Evolutionary conservation across 2,888 invertebrate species (phyloP).

Genomic region (Ferrisia virgata): DNA sequence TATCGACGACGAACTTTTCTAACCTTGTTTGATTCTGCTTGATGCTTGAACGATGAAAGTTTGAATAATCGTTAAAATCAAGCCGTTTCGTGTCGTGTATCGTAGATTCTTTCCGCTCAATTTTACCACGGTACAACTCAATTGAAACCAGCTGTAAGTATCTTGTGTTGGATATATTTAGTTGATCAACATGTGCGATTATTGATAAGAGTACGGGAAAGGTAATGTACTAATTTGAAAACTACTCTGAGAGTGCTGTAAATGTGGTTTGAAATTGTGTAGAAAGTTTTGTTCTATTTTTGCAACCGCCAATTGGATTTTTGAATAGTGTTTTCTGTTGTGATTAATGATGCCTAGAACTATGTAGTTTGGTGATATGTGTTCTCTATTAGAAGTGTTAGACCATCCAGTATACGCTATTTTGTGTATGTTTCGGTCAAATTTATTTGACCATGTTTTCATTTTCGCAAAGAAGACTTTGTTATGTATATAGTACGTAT

Average conservation of each 20-base stretch:
- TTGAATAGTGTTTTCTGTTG: not conserved
- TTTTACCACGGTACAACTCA: not conserved
- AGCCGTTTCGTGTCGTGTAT: not conserved
- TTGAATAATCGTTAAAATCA: slow-evolving; percentile 8
- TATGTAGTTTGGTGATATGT: too few relatives aligned
- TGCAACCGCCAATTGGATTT: not conserved
- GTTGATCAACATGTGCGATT: not conserved
- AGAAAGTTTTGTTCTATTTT: slow-evolving; percentile 27
- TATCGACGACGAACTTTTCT: not conserved
- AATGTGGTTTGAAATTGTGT: not conserved
- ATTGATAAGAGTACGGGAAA: not conserved
- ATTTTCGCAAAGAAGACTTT: too few relatives aligned
- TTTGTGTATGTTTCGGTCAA: too few relatives aligned
- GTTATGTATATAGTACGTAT: too few relatives aligned
- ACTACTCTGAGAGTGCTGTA: not conserved
- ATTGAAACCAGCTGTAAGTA: not conserved
- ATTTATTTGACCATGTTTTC: too few relatives aligned
- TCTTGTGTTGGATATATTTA: not conserved
- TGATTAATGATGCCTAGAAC: slow-evolving; percentile 6
- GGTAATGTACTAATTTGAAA: slow-evolving; percentile 22
- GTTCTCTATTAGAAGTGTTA: too few relatives aligned
- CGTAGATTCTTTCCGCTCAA: not conserved
- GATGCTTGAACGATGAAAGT: not conserved
- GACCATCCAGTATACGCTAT: too few relatives aligned
- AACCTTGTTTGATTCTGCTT: not conserved